Evolutionary conservation across 2,797 vertebrate species (phyloP).

Genomic region (Trachurus trachurus): DNA sequence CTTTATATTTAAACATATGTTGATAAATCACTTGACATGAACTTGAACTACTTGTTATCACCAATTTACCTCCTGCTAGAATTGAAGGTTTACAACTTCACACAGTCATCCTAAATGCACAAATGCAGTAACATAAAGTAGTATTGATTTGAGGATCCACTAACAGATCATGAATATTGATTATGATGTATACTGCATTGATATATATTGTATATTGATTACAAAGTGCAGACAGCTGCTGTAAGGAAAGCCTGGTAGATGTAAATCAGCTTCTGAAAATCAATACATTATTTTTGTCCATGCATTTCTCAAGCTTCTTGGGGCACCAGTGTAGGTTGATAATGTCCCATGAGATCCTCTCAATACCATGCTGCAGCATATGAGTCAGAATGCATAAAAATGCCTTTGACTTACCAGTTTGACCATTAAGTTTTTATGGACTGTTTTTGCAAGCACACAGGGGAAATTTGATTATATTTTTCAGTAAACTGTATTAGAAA

Average conservation of each 20-base stretch:
- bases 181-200: not conserved
- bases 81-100: no score
- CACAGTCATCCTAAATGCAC: constrained; percentile 8
- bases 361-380: not conserved
- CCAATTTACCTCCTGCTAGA: no score
- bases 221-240: constrained; percentile 4
- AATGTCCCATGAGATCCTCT: not conserved
- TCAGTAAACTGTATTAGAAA: not conserved
- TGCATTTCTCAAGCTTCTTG: constrained; percentile 32
- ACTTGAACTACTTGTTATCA: no score
- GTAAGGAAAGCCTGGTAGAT: constrained; percentile 4
- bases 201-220: not conserved
- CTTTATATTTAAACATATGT: no score
- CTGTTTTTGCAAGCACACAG: not conserved
- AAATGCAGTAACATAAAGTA: constrained; percentile 5
- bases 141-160: constrained; percentile 13
- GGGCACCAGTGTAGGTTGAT: not conserved
- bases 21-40: no score
- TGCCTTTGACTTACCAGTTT: not conserved
- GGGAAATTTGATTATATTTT: not conserved
- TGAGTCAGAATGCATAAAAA: constrained; percentile 18
- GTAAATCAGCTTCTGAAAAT: constrained; percentile 31
- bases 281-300: constrained; percentile 30
- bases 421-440: not conserved
- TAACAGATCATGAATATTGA: not conserved